These are phyloP conservation scores for Neomorphus geoffroyi DNA, from an alignment of 2,797 vertebrate genomes.

Conservation along the genomic window DNA sequence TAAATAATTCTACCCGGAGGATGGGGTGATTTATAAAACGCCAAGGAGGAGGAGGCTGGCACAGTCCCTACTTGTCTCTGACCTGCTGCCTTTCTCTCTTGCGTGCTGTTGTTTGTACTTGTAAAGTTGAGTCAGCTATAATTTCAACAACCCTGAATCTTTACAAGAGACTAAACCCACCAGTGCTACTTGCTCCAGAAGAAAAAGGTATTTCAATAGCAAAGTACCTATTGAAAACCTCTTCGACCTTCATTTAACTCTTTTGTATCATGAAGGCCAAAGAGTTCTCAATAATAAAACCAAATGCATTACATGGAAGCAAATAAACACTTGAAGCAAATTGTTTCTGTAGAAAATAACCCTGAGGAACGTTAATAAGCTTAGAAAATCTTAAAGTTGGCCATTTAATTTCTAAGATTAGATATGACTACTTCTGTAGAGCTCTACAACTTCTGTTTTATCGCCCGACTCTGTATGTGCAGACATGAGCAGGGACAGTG, in stretches of 20 bases:
- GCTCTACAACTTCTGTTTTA: not conserved
- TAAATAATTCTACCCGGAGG: constrained; percentile 53
- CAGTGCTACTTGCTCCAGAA: not conserved
- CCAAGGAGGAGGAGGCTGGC: constrained; percentile 27
- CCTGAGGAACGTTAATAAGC: not conserved
- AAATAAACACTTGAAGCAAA: not conserved
- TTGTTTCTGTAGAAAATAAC: not conserved
- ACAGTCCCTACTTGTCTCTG: not conserved
- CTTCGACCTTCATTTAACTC: not conserved
- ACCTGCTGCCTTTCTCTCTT: constrained; percentile 2
- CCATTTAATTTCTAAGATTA: constrained; percentile 20
- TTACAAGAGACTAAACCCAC: constrained; percentile 12
- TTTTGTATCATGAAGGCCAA: not conserved
- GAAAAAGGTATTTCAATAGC: not conserved
- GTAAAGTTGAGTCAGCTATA: constrained; percentile 45
- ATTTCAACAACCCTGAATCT: constrained; percentile 50
- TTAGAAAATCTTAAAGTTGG: not conserved
- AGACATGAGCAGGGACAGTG: constrained; percentile 23
- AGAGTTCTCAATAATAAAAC: not conserved
- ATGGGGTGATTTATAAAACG: constrained; percentile 60
- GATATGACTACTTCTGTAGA: not conserved
- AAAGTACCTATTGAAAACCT: not conserved
- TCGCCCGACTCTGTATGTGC: not conserved
- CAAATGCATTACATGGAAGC: not conserved
- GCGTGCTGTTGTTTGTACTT: constrained; percentile 23